These are phyloP conservation scores for Danio kyathit DNA, from an alignment of 2,797 vertebrate species.

Conservation along the genomic window DNA sequence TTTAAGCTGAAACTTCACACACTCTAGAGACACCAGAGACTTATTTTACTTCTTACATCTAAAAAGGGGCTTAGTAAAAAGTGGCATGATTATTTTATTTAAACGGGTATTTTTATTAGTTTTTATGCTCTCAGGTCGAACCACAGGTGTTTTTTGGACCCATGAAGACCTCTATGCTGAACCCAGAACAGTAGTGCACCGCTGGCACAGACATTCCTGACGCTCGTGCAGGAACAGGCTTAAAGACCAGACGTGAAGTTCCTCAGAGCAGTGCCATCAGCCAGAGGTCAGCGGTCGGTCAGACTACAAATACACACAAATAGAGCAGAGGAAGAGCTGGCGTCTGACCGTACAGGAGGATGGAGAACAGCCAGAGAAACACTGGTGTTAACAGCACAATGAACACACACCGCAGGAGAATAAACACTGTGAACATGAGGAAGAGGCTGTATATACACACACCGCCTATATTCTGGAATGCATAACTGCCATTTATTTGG, in stretches of 20 bases:
- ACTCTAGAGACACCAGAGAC: too few relatives aligned
- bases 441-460: conserved; percentile 31
- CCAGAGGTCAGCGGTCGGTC: conserved; percentile 75
- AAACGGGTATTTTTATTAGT: too few relatives aligned
- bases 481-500: too few relatives aligned
- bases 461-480: background rate
- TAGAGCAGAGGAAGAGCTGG: conserved; percentile 24
- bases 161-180: too few relatives aligned
- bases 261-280: conserved; percentile 76
- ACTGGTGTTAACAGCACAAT: conserved; percentile 52
- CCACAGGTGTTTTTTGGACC: too few relatives aligned
- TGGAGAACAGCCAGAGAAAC: conserved; percentile 62
- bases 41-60: too few relatives aligned
- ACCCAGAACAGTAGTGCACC: too few relatives aligned
- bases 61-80: too few relatives aligned
- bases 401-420: conserved; percentile 26
- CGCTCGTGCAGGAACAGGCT: conserved; percentile 74
- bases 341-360: conserved; percentile 39
- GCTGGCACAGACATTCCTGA: conserved; percentile 63
- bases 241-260: conserved; percentile 81
- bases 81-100: too few relatives aligned
- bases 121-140: too few relatives aligned
- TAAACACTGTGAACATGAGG: conserved; percentile 22
- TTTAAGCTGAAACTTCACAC: too few relatives aligned
- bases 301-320: conserved; percentile 55